Evolutionary conservation across 30 jellyfish, hydroid and myxozoan genomes (phyloP).

Genomic region (Catostylus mosaicus): DNA sequence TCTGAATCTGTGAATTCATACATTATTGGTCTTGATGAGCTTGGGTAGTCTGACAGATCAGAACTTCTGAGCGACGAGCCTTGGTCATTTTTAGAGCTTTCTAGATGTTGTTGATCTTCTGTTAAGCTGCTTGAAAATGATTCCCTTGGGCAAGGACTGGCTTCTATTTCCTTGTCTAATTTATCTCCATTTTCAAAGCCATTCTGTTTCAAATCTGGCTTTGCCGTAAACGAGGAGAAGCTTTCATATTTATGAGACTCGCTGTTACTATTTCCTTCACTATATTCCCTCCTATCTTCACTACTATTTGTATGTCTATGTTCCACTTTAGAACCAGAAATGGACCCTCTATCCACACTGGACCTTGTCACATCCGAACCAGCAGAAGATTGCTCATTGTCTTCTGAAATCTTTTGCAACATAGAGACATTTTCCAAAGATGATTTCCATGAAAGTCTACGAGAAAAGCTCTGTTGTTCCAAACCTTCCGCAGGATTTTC

Average conservation of each 20-base stretch:
- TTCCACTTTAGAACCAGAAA: background rate
- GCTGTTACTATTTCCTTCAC: too few relatives aligned
- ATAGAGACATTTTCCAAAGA: slow-evolving; percentile 1
- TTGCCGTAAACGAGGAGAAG: background rate
- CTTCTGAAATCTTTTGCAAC: slow-evolving; percentile 27
- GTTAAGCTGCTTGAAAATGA: background rate
- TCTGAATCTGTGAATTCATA: background rate
- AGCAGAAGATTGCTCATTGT: slow-evolving; percentile 11
- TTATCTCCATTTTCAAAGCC: background rate
- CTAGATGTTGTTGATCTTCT: slow-evolving; percentile 2
- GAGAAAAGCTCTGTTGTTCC: background rate
- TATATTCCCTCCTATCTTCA: background rate
- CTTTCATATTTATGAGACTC: background rate
- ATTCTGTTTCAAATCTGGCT: background rate
- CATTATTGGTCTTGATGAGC: background rate
- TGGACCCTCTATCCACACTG: background rate
- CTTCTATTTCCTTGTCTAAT: background rate
- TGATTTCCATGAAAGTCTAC: slow-evolving; percentile 18
- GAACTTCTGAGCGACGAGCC: background rate
- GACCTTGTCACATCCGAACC: background rate
- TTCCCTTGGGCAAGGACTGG: background rate
- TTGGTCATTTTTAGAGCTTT: background rate
- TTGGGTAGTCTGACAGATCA: background rate
- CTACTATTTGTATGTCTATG: background rate
- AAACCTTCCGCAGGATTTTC: background rate